Percentiles rank a stretch among this genome's conserved stretches.
phyloP scores from a whole-genome alignment of 2,797 vertebrate species.

The Characodon lateralis region DNA sequence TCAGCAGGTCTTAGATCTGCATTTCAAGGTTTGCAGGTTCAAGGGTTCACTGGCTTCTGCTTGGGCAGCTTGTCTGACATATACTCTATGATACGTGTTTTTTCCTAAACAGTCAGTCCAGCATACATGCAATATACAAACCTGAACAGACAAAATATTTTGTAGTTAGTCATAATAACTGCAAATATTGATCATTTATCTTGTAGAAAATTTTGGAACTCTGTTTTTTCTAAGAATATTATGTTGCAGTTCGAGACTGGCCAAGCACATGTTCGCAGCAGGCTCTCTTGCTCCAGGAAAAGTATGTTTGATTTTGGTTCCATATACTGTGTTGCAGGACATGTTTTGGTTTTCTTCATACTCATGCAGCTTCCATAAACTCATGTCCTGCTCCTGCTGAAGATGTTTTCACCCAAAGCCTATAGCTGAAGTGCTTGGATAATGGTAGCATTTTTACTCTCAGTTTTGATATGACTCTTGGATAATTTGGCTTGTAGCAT shows the following conservation, averaged over 20 bases:
- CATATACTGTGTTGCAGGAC: not conserved
- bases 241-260: not conserved
- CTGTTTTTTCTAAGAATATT: not conserved
- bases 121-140: slow-evolving; percentile 17
- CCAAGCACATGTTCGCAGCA: not conserved
- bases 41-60: slow-evolving; percentile 71
- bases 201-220: not conserved
- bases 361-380: not conserved
- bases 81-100: slow-evolving; percentile 46
- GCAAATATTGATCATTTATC: not conserved
- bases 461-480: not conserved
- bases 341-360: not conserved
- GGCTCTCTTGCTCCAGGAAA: not conserved
- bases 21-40: slow-evolving; percentile 80
- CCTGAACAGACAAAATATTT: not conserved
- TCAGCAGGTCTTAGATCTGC: slow-evolving; percentile 81
- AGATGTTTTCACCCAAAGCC: no score
- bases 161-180: not conserved
- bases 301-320: not conserved
- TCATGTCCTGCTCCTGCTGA: no score
- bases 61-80: slow-evolving; percentile 50
- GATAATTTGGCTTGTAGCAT: not conserved
- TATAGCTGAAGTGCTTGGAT: no score
- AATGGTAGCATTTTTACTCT: not conserved
- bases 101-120: slow-evolving; percentile 61